Percentiles rank a stretch among this genome's conserved stretches.
These are phyloP conservation scores for Misgurnus anguillicaudatus DNA, from an alignment of 2,113 vertebrate species.

Conservation along the genomic window DNA sequence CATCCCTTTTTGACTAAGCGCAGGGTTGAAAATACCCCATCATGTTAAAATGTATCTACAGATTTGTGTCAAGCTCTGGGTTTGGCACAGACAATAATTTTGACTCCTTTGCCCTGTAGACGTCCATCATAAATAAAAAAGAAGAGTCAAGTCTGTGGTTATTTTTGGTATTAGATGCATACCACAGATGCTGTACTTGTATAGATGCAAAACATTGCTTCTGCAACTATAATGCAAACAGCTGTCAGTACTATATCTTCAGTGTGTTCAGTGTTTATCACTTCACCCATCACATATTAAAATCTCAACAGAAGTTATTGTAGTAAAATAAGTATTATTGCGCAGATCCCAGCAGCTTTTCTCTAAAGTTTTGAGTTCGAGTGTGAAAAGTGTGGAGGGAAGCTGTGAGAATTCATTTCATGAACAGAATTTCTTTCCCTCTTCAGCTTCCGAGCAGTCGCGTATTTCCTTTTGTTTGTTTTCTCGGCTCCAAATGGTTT, in stretches of 20 bases:
- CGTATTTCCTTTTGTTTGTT: conserved; percentile 63
- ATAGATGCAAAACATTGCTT: too few species aligned
- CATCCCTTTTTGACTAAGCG: too few species aligned
- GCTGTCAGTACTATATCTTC: neutral
- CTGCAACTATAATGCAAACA: neutral
- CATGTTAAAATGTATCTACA: too few species aligned
- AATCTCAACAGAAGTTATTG: conserved; percentile 28
- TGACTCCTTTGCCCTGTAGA: too few species aligned
- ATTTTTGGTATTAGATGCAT: too few species aligned
- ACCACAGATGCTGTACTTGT: too few species aligned
- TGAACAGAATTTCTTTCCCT: conserved; percentile 44
- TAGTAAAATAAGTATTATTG: conserved; percentile 10
- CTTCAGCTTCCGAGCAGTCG: conserved; percentile 48
- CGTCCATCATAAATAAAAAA: too few species aligned
- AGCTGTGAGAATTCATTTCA: conserved; percentile 51
- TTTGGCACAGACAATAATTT: conserved; percentile 19
- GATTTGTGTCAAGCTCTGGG: too few species aligned
- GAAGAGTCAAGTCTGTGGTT: too few species aligned
- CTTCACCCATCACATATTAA: neutral
- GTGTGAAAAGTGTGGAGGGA: neutral
- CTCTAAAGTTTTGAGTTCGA: conserved; percentile 47
- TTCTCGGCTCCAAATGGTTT: conserved; percentile 46
- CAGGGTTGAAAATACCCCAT: too few species aligned
- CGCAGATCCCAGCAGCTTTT: conserved; percentile 3
- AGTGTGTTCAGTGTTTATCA: neutral